A percentile compares a stretch with the other conserved stretches of the same genome.
phyloP scores from a whole-genome alignment of 1,140 invertebrate species.

The Heliconius congener region DNA sequence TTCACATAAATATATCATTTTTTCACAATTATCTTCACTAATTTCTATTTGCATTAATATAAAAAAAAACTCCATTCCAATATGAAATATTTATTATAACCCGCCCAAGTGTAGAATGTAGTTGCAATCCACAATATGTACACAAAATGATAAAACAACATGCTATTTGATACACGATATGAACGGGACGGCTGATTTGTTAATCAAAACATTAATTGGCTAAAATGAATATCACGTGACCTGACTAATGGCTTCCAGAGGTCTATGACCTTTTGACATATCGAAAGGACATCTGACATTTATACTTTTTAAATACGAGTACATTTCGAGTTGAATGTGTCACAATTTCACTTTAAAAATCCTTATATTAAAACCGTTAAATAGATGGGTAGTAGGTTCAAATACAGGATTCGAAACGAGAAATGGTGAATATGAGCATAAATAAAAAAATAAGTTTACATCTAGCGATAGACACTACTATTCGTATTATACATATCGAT shows the following conservation, averaged over 20 bases:
- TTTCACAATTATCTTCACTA: background rate
- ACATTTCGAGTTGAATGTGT: background rate
- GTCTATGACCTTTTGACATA: constrained; percentile 34
- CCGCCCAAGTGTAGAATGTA: constrained; percentile 26
- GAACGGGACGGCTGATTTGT: constrained; percentile 38
- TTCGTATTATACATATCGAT: constrained; percentile 60
- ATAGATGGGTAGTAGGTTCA: background rate
- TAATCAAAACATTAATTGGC: constrained; percentile 28
- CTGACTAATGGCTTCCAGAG: constrained; percentile 24
- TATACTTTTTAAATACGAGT: background rate
- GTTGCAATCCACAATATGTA: constrained; percentile 8
- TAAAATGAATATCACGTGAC: constrained; percentile 34
- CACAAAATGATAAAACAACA: background rate
- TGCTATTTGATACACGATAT: constrained; percentile 32
- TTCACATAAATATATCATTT: background rate
- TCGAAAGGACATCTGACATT: constrained; percentile 20
- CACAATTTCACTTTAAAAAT: constrained; percentile 7
- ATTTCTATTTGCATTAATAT: background rate
- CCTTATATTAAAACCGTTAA: background rate
- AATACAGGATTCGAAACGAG: background rate
- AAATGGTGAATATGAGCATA: constrained; percentile 22
- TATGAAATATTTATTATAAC: background rate
- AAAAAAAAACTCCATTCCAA: background rate
- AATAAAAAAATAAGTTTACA: constrained; percentile 46
- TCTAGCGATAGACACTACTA: constrained; percentile 58